phyloP scores from a whole-genome alignment of 2,113 vertebrate genomes.

The Myrmecobius fasciatus region DNA sequence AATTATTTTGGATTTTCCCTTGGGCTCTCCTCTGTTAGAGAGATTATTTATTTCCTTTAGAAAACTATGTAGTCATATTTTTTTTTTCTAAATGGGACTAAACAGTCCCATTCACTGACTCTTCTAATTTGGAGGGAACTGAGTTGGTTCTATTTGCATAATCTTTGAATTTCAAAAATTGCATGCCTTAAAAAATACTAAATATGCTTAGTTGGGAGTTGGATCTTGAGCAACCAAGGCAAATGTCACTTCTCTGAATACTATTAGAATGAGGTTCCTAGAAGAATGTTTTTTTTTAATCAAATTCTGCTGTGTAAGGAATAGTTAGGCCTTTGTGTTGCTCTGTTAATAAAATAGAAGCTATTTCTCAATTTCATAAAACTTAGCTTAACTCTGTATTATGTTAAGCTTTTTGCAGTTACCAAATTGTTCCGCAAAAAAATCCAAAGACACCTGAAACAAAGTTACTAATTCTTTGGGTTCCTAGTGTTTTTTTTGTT shows the following conservation, averaged over 20 bases:
- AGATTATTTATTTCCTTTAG: not conserved
- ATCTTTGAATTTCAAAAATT: conserved; percentile 24
- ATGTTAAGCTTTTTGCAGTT: not conserved
- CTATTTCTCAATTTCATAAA: not conserved
- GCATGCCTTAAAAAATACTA: not conserved
- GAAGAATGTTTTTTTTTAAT: not conserved
- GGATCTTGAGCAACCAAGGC: not conserved
- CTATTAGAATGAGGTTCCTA: not conserved
- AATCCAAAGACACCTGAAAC: not conserved
- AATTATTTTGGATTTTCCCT: conserved; percentile 8
- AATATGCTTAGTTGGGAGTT: not conserved
- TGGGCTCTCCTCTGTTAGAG: not conserved
- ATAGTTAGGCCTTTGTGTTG: not conserved
- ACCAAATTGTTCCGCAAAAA: not conserved
- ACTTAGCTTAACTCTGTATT: not conserved
- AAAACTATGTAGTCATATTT: not conserved
- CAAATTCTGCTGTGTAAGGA: not conserved
- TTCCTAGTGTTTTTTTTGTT: not conserved
- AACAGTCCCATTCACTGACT: not conserved
- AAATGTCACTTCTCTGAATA: conserved; percentile 40
- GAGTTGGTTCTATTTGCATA: not conserved
- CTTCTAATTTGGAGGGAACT: not conserved
- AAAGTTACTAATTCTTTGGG: not conserved
- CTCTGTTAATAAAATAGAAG: not conserved
- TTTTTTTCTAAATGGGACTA: too few relatives aligned